A percentile compares a stretch with the other conserved stretches of the same genome.
Conservation (phyloP, 2,888 invertebrate species). For the Trichopria drosophilae region DNA sequence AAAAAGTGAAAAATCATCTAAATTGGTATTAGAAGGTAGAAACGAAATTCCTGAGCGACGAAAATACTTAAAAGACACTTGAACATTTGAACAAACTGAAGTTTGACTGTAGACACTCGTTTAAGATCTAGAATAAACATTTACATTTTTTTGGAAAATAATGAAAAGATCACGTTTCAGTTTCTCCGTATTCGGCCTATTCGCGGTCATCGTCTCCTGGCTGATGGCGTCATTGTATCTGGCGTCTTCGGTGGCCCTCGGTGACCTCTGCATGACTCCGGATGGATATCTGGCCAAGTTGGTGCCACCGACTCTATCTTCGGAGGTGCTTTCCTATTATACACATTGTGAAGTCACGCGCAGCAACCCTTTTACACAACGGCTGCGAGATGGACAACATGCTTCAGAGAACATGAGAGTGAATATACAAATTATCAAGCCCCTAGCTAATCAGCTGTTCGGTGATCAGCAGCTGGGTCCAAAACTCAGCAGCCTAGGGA, state of each 20-base stretch:
- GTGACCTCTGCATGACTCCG: constrained; percentile 84
- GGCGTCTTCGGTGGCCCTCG: constrained; percentile 80
- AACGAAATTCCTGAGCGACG: too few species aligned
- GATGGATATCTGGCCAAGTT: constrained; percentile 71
- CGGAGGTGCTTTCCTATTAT: constrained; percentile 73
- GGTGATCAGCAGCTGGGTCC: constrained; percentile 66
- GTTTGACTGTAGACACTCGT: too few species aligned
- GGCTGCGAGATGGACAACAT: constrained; percentile 76
- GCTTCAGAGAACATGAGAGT: constrained; percentile 64
- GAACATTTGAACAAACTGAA: too few species aligned
- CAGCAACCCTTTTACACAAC: constrained; percentile 79
- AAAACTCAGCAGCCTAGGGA: constrained; percentile 74
- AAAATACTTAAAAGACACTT: too few species aligned
- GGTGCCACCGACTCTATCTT: constrained; percentile 49
- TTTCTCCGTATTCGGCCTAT: constrained; percentile 82
- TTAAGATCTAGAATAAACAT: too few species aligned
- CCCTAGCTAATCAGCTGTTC: constrained; percentile 62
- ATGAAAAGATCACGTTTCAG: constrained; percentile 53
- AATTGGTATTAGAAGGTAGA: too few species aligned
- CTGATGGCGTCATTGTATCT: constrained; percentile 85
- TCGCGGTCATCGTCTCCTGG: constrained; percentile 89
- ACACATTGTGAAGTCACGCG: constrained; percentile 80
- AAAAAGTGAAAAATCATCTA: too few species aligned
- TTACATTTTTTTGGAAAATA: background rate
- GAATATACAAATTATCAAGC: constrained; percentile 60